Conservation (phyloP, 1,140 invertebrate genomes). For the Hypsibius dujardini region DNA sequence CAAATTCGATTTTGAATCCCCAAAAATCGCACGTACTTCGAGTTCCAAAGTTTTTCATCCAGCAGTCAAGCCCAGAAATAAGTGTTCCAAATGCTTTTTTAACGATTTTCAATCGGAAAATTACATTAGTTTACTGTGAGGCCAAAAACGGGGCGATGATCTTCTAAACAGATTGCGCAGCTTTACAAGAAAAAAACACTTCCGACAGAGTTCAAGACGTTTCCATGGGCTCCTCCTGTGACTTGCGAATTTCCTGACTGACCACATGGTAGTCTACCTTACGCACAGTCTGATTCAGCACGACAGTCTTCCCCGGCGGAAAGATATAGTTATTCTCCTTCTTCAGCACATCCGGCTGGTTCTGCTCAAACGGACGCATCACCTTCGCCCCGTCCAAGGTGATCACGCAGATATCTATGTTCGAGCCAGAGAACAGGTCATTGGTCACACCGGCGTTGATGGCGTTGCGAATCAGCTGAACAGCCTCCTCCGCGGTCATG, state of each 20-base stretch:
- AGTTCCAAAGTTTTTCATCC: too few species aligned
- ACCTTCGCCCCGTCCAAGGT: slow-evolving; percentile 51
- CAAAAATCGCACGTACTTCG: too few species aligned
- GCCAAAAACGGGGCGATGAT: too few species aligned
- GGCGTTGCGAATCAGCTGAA: slow-evolving; percentile 69
- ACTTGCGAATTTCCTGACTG: neutral
- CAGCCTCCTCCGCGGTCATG: slow-evolving; percentile 69
- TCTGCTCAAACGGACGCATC: slow-evolving; percentile 58
- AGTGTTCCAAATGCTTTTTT: too few species aligned
- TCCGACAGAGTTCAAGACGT: slow-evolving; percentile 37
- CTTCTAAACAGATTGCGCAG: too few species aligned
- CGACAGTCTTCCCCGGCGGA: slow-evolving; percentile 51
- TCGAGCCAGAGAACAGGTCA: slow-evolving; percentile 87
- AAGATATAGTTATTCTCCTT: slow-evolving; percentile 31
- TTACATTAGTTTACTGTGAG: too few species aligned
- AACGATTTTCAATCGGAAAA: too few species aligned
- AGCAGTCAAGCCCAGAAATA: too few species aligned
- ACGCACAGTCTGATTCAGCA: slow-evolving; percentile 44
- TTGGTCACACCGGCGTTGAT: slow-evolving; percentile 91
- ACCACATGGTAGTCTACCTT: slow-evolving; percentile 48
- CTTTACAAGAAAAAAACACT: too few species aligned
- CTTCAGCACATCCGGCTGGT: slow-evolving; percentile 53
- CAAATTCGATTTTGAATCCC: too few species aligned
- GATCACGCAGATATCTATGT: slow-evolving; percentile 85
- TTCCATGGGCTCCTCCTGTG: slow-evolving; percentile 29